These are phyloP conservation scores for Sebastes itinus DNA, from an alignment of 2,797 vertebrate species.

Conservation along the genomic window DNA sequence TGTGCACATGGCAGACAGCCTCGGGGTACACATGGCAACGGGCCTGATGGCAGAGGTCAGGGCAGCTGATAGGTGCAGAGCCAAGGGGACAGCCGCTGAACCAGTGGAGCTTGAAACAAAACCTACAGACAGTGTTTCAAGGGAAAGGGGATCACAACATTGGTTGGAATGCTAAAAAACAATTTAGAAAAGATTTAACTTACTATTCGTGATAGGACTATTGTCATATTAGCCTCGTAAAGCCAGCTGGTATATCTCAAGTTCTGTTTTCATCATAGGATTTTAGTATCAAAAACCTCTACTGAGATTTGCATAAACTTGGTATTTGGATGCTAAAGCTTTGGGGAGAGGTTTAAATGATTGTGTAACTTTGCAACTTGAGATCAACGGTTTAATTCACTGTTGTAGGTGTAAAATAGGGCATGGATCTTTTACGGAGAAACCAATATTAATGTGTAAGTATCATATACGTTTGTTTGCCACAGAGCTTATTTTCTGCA, in stretches of 20 bases:
- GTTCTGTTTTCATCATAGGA: background rate
- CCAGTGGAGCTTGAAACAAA: conserved; percentile 70
- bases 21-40: conserved; percentile 51
- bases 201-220: background rate
- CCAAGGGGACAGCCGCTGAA: conserved; percentile 69
- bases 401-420: background rate
- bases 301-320: background rate
- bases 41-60: conserved; percentile 60
- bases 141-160: conserved; percentile 2
- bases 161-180: background rate
- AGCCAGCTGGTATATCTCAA: background rate
- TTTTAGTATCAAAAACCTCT: background rate
- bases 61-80: conserved; percentile 60
- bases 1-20: conserved; percentile 57
- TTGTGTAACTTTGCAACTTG: background rate
- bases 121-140: conserved; percentile 34
- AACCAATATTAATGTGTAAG: background rate
- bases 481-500: no score
- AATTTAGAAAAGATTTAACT: background rate
- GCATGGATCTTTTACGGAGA: background rate
- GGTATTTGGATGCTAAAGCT: background rate
- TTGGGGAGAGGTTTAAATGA: background rate
- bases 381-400: background rate
- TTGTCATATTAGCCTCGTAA: background rate
- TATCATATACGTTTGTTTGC: no score